Conservation (phyloP, 37 sponge, comb jelly and placozoan species). For the Aplysina aerophoba region DNA sequence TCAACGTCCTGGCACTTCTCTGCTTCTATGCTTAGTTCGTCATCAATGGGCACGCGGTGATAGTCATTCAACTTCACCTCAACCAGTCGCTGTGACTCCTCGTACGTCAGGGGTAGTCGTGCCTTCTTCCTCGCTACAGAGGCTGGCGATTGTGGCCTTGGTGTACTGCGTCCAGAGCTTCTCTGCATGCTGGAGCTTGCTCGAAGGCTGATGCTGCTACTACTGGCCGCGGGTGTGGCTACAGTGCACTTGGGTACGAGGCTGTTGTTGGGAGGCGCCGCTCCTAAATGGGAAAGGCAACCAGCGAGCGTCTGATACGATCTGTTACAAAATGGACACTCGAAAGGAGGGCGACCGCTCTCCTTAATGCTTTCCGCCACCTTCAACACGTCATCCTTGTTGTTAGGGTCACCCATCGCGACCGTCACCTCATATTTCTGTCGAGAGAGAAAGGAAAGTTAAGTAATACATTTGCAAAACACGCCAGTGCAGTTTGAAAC, state of each 20-base stretch:
- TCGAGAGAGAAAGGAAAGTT: background rate
- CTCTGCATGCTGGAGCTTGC: background rate
- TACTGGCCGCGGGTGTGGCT: background rate
- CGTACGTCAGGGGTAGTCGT: slow-evolving; percentile 78
- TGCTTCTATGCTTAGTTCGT: slow-evolving; percentile 24
- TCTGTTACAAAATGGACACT: slow-evolving; percentile 68
- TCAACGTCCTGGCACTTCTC: slow-evolving; percentile 13
- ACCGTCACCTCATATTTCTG: slow-evolving; percentile 28
- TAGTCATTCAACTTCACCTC: slow-evolving; percentile 72
- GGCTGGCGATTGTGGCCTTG: slow-evolving; percentile 38
- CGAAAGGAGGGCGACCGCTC: slow-evolving; percentile 50
- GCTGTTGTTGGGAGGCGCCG: background rate
- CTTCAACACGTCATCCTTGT: slow-evolving; percentile 9
- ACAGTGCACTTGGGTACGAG: slow-evolving; percentile 11
- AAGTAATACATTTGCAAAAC: background rate
- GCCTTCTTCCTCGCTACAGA: slow-evolving; percentile 35
- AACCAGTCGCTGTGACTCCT: slow-evolving; percentile 79
- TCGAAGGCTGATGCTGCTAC: no score
- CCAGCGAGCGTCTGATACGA: slow-evolving; percentile 74
- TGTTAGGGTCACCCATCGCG: slow-evolving; percentile 28
- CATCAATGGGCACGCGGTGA: slow-evolving; percentile 69
- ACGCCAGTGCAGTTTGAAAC: no score
- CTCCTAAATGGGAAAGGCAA: slow-evolving; percentile 72
- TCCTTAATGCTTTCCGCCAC: slow-evolving; percentile 4
- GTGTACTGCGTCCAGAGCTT: background rate